Base-by-base conservation (phyloP, 2,888 invertebrate species). In the Himalopsyche japonica region DNA sequence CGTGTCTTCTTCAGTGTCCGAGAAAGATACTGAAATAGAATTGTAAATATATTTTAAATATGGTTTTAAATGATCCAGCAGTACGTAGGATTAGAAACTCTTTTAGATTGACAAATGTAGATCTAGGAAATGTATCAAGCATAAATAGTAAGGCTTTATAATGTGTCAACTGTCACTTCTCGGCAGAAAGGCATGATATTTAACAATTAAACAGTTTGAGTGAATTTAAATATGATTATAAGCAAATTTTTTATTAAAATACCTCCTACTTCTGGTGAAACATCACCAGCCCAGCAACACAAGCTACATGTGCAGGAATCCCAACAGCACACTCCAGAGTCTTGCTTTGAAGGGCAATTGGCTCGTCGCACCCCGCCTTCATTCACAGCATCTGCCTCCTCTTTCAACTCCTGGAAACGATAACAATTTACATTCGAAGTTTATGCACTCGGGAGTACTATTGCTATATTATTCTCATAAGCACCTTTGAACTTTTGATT, bases 241-340 rank as follows among this genome's bases (percentile, higher is more conserved):
- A 37, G 10, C 7, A 1, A 8, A 37, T 37, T 7, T 37, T 8
- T 10, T 37, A 8, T 10, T 10, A 7, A 37, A 37, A 5, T 30
- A 70, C 70, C 70, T 70, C 27, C 70, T 12, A 76, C 48, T 76
- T 84, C 84, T 12, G 81, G 84, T 15, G 81, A 84, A 10, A 81
- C 20, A 48, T 87, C 87, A 30, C 83, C 84, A 57, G 86, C 86
- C 79, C 84, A 85, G 43, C 30, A 32, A 76, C 80, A 86, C 3
- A 82, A 77, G 76, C 85, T 86, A 76, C 84, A 85, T 32, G 30
- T 47, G 81, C 80, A 86, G 15, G 83, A 77, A 24, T 87, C 87
- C 86, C 92, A 91, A 79, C 87, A 87, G 12, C 90, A 90, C 79
- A 92, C 91, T 1, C 92, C 92, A 0, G 92, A 92, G 87, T 92